These are phyloP conservation scores for Prosopocoilus inquinatus DNA, from an alignment of 2,888 invertebrate species.

Conservation along the genomic window DNA sequence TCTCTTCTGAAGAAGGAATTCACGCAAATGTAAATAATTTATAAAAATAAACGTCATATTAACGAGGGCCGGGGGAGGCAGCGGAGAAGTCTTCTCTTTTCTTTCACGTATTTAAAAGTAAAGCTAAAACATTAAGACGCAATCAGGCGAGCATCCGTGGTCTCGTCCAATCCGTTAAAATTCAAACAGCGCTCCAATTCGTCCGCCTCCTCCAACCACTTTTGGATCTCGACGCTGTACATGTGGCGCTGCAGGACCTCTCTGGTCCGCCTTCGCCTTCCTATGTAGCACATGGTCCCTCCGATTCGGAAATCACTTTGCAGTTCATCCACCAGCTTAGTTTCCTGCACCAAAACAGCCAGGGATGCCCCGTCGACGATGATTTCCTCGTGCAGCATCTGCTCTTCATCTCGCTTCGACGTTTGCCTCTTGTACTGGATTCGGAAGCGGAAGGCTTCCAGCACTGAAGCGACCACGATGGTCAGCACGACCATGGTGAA, in stretches of 20 bases:
- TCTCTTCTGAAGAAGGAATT: too few species aligned
- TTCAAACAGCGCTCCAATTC: conserved; percentile 48
- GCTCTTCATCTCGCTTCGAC: conserved; percentile 74
- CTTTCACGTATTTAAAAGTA: too few species aligned
- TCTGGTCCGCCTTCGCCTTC: conserved; percentile 70
- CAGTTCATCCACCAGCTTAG: conserved; percentile 53
- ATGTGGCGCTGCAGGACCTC: conserved; percentile 74
- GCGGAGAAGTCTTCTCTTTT: too few species aligned
- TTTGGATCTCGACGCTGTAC: conserved; percentile 72
- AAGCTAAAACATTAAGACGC: neutral
- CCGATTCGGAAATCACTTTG: conserved; percentile 54
- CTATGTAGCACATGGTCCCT: conserved; percentile 66
- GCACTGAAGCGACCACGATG: conserved; percentile 84
- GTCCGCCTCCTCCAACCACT: conserved; percentile 71
- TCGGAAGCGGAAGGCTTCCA: conserved; percentile 84
- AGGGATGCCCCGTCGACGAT: conserved; percentile 64
- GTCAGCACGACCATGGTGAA: conserved; percentile 90
- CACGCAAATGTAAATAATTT: too few species aligned
- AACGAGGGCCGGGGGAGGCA: too few species aligned
- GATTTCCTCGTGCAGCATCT: conserved; percentile 72
- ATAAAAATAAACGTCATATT: too few species aligned
- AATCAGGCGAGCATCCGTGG: conserved; percentile 17
- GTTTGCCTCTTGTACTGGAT: conserved; percentile 85
- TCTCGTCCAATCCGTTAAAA: conserved; percentile 8
- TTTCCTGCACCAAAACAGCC: conserved; percentile 58